Base-by-base conservation (phyloP, 2,888 invertebrate species). In the Latheticus oryzae region DNA sequence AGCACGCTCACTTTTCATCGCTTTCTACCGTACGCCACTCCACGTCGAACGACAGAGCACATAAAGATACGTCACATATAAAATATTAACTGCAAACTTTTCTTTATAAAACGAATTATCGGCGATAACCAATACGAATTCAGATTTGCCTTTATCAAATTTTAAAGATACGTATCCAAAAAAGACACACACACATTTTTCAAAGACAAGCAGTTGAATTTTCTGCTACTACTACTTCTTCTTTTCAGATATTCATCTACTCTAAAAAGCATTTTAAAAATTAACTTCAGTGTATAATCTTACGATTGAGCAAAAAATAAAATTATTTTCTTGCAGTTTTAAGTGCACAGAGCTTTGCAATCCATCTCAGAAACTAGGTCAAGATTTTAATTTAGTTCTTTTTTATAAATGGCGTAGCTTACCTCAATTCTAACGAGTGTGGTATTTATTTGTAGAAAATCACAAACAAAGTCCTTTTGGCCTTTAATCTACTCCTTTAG, bases 1-100 rank as follows among this genome's bases (percentile, higher is more conserved):
- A 62, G 53, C 62, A 60, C 58, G 43, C 59, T 50, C 52, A 62
- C 58, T 59, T 62, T 54, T 63, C 60, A 63, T 58, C 58, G 58
- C 45, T 42, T 48, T 37, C 50, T 38, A 35, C 30, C 43, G 38
- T 47, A 38, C 40, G 30, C 38, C 54, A 37, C 35, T 45, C 45
- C 55, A 32, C 47, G 30, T 55, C 55, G 55, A 55, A 55, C 48
- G 48, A 55, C 47, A 47, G 48, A 55, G 37, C 55, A 47, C 55
- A 38, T 26, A 48, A 30, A 55, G 47, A 55, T 47, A 47, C 38
- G 48, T 32, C 32, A 51, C 15, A 54, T 32, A 28, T 45, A 42
- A 53, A 53, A 43, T 43, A 53, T 45, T 35, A 54, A 54, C 43
- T 33, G 35, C 48, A 48, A 48, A 24, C 35, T 37, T 48, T 48